These are phyloP conservation scores for Oconnorella tubifera DNA, from an alignment of 2,888 invertebrate genomes.

Conservation along the genomic window DNA sequence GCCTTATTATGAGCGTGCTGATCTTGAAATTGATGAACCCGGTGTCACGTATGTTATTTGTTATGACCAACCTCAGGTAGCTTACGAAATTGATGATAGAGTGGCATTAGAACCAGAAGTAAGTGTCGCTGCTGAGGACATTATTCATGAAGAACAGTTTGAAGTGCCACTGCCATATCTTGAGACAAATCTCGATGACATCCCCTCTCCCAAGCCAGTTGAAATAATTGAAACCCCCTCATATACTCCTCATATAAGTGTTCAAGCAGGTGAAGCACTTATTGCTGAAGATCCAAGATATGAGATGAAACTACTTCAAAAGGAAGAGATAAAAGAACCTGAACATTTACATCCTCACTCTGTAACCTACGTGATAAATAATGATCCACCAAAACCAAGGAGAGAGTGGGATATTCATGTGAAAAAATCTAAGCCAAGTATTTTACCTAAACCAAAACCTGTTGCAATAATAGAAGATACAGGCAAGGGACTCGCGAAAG, in stretches of 20 bases:
- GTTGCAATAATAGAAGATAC: background rate
- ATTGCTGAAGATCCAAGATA: too few relatives aligned
- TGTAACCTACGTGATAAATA: background rate
- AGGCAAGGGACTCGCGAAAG: background rate
- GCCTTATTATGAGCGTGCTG: background rate
- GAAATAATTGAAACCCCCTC: too few relatives aligned
- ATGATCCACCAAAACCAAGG: background rate
- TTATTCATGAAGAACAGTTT: background rate
- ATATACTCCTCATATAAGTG: too few relatives aligned
- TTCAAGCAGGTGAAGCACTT: too few relatives aligned
- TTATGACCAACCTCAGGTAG: too few relatives aligned
- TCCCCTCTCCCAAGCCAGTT: too few relatives aligned
- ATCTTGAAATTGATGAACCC: background rate
- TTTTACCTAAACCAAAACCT: background rate
- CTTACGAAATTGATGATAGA: too few relatives aligned
- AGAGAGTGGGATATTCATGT: conserved; percentile 1
- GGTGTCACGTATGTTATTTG: too few relatives aligned
- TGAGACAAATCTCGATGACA: conserved; percentile 1
- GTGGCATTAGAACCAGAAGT: background rate
- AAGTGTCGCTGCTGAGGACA: background rate
- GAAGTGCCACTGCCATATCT: background rate
- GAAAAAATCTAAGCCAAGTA: background rate
- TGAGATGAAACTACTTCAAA: too few relatives aligned
- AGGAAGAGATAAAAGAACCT: too few relatives aligned
- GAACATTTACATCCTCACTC: too few relatives aligned